These are phyloP conservation scores for Teleopsis dalmanni DNA, from an alignment of 1,140 invertebrate genomes.

Conservation along the genomic window DNA sequence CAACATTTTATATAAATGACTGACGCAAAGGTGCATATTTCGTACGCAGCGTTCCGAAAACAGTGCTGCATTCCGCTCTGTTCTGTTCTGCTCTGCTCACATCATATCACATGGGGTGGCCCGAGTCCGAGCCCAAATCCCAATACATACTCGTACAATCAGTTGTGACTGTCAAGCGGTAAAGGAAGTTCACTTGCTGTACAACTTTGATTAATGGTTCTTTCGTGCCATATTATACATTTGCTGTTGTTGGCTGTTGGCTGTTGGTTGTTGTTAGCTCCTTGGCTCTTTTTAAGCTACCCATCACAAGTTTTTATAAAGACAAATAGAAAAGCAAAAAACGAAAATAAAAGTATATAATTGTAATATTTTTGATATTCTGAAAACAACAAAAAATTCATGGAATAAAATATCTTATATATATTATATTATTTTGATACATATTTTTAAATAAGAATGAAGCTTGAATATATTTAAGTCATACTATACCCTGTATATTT, in stretches of 20 bases:
- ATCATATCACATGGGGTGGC: conserved; percentile 10
- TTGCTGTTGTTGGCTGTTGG: not conserved
- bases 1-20: too few species aligned
- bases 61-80: conserved; percentile 6
- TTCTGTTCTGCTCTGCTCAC: too few species aligned
- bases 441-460: too few species aligned
- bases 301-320: conserved; percentile 27
- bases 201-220: conserved; percentile 42
- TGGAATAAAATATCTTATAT: too few species aligned
- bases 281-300: conserved; percentile 20
- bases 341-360: not conserved
- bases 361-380: not conserved
- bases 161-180: conserved; percentile 44
- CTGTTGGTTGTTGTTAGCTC: not conserved
- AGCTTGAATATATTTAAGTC: too few species aligned
- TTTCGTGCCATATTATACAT: conserved; percentile 30
- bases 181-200: conserved; percentile 42
- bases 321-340: conserved; percentile 17
- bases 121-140: conserved; percentile 11
- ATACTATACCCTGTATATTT: too few species aligned
- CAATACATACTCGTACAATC: conserved; percentile 28
- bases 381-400: too few species aligned
- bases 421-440: too few species aligned
- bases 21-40: too few species aligned
- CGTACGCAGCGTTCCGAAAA: not conserved